Base-by-base conservation (phyloP, 2,888 invertebrate genomes). In the Scotopteryx bipunctaria region DNA sequence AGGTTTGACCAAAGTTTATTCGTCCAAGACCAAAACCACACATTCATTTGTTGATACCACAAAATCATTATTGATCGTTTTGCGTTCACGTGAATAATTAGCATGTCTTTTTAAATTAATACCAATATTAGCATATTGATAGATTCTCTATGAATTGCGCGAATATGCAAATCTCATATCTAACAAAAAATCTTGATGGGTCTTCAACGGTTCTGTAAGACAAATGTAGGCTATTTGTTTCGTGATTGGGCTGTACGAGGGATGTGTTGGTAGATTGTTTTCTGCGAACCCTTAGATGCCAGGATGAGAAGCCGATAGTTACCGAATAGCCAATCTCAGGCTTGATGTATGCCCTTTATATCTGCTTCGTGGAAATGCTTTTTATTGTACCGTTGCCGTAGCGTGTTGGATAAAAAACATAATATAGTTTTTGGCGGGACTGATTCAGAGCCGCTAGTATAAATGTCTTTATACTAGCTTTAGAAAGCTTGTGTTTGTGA, bases 211-310 rank as follows among this genome's bases (percentile, higher is more conserved):
- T 61, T 64, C 62, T 59, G 61, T 55, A 61, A 70, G 78, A 81
- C 63, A 68, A 70, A 88, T 87, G 64, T 63, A 46, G 43, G 57
- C 73, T 67, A 88, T 90, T 88, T 88, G 85, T 89, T 84, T 71
- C 72, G 66, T 83, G 90, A 90, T 90, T 90, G 88, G 84, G 63
- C 78, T 73, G 73, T 76, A 77, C 71, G 66, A 67, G 76, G 78
- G 80, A 78, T 83, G 78, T 75, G 74, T 76, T 74, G 69, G 75
- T 68, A 85, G 88, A 90, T 90, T 89, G 87, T 90, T 88, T 87
- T 73, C 73, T 71, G 69, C 75, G 76, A 80, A 86, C 86, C 88
- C 85, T 81, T 81, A 73, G 69, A 64, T 54, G 59, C 65, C 61
- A 57, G 57, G 73, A 67, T 79, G 81, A 83, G 82, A 81, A 76